Percentiles rank a stretch among this genome's conserved stretches.
phyloP scores from a whole-genome alignment of 1,140 invertebrate species.

The Nautilus pompilius region DNA sequence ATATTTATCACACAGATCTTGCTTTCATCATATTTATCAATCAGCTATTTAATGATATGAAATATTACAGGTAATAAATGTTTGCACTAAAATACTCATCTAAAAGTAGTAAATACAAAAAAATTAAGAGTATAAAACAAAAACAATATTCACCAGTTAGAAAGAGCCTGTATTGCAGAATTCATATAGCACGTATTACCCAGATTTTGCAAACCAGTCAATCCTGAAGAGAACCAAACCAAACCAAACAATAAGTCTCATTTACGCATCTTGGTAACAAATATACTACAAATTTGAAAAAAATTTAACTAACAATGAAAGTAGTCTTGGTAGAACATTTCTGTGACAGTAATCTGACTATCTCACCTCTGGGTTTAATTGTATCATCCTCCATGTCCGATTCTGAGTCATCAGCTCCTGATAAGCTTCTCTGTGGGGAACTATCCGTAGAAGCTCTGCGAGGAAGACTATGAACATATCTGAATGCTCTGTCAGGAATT shows the following conservation, averaged over 20 bases:
- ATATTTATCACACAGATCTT: too few relatives aligned
- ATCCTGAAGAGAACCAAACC: conserved; percentile 55
- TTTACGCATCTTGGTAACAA: not conserved
- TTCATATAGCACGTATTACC: conserved; percentile 99
- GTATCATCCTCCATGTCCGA: conserved; percentile 60
- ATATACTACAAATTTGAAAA: not conserved
- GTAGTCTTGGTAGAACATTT: not conserved
- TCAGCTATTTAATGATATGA: not conserved
- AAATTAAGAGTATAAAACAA: not conserved
- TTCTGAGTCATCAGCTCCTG: conserved; percentile 44
- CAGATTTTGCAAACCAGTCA: conserved; percentile 85
- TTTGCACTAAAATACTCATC: not conserved
- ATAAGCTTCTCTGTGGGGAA: conserved; percentile 35
- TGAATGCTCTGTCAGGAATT: conserved; percentile 15
- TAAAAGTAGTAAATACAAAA: not conserved
- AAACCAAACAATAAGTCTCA: not conserved
- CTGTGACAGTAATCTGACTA: too few relatives aligned
- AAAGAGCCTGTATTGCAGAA: conserved; percentile 89
- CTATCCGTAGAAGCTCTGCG: conserved; percentile 20
- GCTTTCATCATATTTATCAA: not conserved
- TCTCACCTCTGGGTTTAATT: conserved; percentile 55
- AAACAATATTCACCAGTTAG: conserved; percentile 68
- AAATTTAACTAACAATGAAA: not conserved
- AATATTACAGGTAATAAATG: not conserved
- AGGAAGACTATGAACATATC: too few relatives aligned